Evolutionary conservation across 2,797 vertebrate species (phyloP).

Genomic region (Allobates femoralis): DNA sequence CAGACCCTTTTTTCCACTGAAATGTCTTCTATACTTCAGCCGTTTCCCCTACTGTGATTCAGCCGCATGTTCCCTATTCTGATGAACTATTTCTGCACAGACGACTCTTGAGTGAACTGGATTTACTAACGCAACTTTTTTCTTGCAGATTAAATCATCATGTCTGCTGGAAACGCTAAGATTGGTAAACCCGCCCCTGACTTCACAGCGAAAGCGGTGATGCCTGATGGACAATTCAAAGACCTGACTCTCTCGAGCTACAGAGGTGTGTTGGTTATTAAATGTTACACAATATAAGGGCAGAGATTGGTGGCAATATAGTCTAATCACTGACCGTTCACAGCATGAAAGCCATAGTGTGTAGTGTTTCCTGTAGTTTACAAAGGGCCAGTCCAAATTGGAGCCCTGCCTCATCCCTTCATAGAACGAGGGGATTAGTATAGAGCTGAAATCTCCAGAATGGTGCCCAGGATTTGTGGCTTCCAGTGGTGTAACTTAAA

Average conservation of each 20-base stretch:
- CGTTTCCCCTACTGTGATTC: too few relatives aligned
- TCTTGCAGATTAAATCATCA: conserved; percentile 71
- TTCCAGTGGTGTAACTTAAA: too few relatives aligned
- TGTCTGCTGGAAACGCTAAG: conserved; percentile 92
- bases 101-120: background rate
- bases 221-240: conserved; percentile 93
- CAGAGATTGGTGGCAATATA: background rate
- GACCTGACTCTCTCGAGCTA: conserved; percentile 90
- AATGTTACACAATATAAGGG: background rate
- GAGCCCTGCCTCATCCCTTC: too few relatives aligned
- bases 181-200: conserved; percentile 93
- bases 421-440: too few relatives aligned
- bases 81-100: background rate
- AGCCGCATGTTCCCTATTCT: background rate
- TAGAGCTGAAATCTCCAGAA: too few relatives aligned
- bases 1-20: too few relatives aligned
- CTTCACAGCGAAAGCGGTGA: conserved; percentile 93
- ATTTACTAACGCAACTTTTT: background rate
- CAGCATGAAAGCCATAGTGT: too few relatives aligned
- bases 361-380: too few relatives aligned
- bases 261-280: conserved; percentile 79
- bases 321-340: too few relatives aligned
- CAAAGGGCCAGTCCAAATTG: too few relatives aligned
- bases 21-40: too few relatives aligned
- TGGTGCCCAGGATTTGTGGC: too few relatives aligned